These are phyloP conservation scores for Chaetodon trifascialis DNA, from an alignment of 2,113 vertebrate species.

Conservation along the genomic window DNA sequence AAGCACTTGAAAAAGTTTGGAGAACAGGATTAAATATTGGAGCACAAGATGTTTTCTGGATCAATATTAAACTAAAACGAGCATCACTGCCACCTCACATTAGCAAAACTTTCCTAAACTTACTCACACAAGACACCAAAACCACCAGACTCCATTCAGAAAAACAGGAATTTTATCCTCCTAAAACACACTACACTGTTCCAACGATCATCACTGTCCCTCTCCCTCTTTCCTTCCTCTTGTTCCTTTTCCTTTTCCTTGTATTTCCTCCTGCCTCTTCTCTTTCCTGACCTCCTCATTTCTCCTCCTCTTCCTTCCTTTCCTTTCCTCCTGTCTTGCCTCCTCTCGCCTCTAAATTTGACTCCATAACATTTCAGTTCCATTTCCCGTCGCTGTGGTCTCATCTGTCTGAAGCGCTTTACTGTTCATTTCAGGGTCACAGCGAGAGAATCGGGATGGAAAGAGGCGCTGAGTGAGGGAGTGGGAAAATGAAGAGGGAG, in stretches of 20 bases:
- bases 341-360: slow-evolving; percentile 3
- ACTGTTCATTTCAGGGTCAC: slow-evolving; percentile 40
- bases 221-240: background rate
- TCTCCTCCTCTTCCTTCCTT: background rate
- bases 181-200: no score
- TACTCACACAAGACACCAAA: no score
- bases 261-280: background rate
- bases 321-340: no score
- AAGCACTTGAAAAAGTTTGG: no score
- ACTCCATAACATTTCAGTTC: slow-evolving; percentile 56
- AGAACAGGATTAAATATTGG: no score
- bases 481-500: background rate
- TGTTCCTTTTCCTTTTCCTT: background rate
- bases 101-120: no score
- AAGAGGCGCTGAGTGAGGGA: slow-evolving; percentile 2
- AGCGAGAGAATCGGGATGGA: slow-evolving; percentile 25
- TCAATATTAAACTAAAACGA: no score
- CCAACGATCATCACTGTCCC: background rate
- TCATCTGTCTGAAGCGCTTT: slow-evolving; percentile 24
- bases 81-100: no score
- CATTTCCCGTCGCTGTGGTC: slow-evolving; percentile 38
- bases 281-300: background rate
- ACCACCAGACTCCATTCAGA: no score
- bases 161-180: no score
- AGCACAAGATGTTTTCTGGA: no score